Evolutionary conservation across 2,888 invertebrate species (phyloP).

Genomic region (Hermaeophaga mercurialis): DNA sequence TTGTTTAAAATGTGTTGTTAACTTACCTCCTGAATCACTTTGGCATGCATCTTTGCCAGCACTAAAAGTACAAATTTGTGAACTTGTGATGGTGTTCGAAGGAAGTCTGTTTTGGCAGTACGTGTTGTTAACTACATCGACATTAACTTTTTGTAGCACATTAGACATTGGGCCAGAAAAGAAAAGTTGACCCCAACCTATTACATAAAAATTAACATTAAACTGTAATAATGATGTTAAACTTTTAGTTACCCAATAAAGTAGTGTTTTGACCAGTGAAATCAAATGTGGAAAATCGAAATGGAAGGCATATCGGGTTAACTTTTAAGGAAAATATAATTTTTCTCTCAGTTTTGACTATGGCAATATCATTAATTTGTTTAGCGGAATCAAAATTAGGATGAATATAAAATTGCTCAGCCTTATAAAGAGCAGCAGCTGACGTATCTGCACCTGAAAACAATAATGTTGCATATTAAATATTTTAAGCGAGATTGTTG

Average conservation of each 20-base stretch:
- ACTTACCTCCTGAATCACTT: conserved; percentile 45
- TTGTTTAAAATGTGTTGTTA: no score
- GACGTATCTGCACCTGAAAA: conserved; percentile 60
- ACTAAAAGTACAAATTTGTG: conserved; percentile 46
- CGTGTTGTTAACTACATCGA: conserved; percentile 59
- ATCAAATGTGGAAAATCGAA: conserved; percentile 55
- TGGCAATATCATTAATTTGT: conserved; percentile 62
- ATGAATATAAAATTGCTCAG: conserved; percentile 54
- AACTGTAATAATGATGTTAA: no score
- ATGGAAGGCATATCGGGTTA: conserved; percentile 70
- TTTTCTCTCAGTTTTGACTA: conserved; percentile 53
- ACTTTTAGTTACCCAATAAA: conserved; percentile 56
- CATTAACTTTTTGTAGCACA: conserved; percentile 60
- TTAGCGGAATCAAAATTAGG: conserved; percentile 44
- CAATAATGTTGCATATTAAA: conserved; percentile 40
- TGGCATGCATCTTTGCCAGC: conserved; percentile 46
- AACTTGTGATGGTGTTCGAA: conserved; percentile 43
- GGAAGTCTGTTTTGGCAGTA: conserved; percentile 53
- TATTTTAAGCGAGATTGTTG: no score
- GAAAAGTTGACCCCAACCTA: conserved; percentile 68
- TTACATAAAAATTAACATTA: conserved; percentile 14
- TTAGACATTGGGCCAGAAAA: conserved; percentile 61
- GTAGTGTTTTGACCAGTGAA: conserved; percentile 57
- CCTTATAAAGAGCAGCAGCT: conserved; percentile 55
- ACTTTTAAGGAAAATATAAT: conserved; percentile 62